Conservation (phyloP, 1,140 invertebrate genomes). For the Atopsyche davidsoni region DNA sequence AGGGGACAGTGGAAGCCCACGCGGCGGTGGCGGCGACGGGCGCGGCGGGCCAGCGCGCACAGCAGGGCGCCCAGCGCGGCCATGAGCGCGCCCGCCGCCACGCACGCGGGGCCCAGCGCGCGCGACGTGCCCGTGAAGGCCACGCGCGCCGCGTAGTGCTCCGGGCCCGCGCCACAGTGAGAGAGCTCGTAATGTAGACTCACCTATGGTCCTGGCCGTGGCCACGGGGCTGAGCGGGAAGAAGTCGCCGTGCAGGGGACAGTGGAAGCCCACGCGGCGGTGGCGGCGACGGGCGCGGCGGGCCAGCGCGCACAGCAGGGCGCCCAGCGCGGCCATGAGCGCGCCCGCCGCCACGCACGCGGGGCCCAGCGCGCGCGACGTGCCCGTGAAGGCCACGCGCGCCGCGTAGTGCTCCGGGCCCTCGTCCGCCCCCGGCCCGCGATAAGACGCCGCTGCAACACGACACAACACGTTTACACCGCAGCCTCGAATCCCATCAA, state of each 20-base stretch:
- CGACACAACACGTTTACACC: no score
- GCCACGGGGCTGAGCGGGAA: slow-evolving; percentile 62
- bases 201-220: slow-evolving; percentile 37
- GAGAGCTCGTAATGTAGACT: not conserved
- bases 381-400: slow-evolving; percentile 64
- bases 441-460: slow-evolving; percentile 64
- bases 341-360: slow-evolving; percentile 65
- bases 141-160: slow-evolving; percentile 62
- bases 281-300: slow-evolving; percentile 58
- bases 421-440: slow-evolving; percentile 62
- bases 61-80: slow-evolving; percentile 53
- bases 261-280: slow-evolving; percentile 65
- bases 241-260: slow-evolving; percentile 71
- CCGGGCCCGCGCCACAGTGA: slow-evolving; percentile 63
- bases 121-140: slow-evolving; percentile 67
- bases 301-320: slow-evolving; percentile 58
- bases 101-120: slow-evolving; percentile 64
- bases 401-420: slow-evolving; percentile 62
- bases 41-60: slow-evolving; percentile 59
- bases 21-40: slow-evolving; percentile 57
- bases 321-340: slow-evolving; percentile 58
- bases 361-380: slow-evolving; percentile 63
- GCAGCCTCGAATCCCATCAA: no score
- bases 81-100: slow-evolving; percentile 65
- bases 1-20: slow-evolving; percentile 71